These are phyloP conservation scores for Oscheius sp. DNA, from an alignment of 2,888 invertebrate genomes.

Conservation along the genomic window DNA sequence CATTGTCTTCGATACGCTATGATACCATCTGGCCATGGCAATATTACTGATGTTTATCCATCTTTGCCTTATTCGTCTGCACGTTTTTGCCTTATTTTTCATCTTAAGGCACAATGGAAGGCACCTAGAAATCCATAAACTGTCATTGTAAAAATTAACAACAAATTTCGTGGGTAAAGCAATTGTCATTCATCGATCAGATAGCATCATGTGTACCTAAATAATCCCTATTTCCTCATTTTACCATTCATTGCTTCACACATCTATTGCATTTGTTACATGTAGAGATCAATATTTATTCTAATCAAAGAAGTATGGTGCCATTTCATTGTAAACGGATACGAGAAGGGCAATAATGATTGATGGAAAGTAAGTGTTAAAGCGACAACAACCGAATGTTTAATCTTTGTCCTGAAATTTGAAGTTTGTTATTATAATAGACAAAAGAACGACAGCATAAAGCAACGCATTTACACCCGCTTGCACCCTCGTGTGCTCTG, in stretches of 20 bases:
- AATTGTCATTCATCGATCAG: not conserved
- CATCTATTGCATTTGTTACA: not conserved
- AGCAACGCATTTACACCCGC: no score
- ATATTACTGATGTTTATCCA: no score
- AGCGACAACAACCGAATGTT: not conserved
- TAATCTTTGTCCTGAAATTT: conserved; percentile 3
- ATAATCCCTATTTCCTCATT: no score
- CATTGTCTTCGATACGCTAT: no score
- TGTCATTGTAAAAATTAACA: not conserved
- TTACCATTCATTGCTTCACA: no score
- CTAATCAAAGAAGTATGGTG: conserved; percentile 1
- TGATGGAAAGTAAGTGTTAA: not conserved
- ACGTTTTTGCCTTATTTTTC: not conserved
- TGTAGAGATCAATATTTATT: not conserved
- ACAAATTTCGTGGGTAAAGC: not conserved
- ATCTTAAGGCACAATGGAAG: not conserved
- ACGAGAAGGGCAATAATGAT: not conserved
- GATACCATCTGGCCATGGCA: no score
- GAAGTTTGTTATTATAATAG: not conserved
- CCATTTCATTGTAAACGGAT: not conserved
- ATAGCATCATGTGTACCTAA: not conserved
- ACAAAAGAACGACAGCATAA: no score
- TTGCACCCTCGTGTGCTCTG: no score
- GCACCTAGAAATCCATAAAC: not conserved
- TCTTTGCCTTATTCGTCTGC: not conserved